phyloP scores from a whole-genome alignment of 2,113 vertebrate genomes.

The Cercopithecus mona region DNA sequence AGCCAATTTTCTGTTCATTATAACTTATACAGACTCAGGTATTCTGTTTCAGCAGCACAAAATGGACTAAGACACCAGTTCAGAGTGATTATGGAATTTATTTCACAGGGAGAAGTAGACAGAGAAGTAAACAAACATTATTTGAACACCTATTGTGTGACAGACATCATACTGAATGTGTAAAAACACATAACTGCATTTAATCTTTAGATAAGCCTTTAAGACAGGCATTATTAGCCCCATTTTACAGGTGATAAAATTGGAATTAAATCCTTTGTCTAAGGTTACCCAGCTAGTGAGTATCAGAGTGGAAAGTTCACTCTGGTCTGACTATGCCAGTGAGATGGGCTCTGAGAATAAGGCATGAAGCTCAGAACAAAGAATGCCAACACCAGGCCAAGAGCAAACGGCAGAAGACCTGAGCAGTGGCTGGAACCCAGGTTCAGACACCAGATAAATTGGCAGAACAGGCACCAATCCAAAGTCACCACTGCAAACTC shows the following conservation, averaged over 20 bases:
- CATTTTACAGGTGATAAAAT: neutral
- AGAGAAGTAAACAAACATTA: conserved; percentile 22
- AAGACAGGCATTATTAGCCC: neutral
- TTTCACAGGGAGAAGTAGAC: neutral
- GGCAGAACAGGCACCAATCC: neutral
- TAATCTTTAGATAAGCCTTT: neutral
- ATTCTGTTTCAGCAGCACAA: neutral
- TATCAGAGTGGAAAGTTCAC: neutral
- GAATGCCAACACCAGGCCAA: neutral
- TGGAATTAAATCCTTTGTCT: neutral
- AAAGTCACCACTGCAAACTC: neutral
- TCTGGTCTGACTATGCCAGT: neutral
- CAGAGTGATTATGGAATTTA: neutral
- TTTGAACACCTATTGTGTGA: neutral
- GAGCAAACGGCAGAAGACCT: neutral
- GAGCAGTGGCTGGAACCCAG: neutral
- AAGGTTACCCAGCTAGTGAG: neutral
- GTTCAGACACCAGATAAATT: neutral
- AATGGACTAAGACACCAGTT: neutral
- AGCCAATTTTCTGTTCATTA: neutral
- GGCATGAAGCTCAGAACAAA: neutral
- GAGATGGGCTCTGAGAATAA: neutral
- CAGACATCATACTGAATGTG: neutral
- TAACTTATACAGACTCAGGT: neutral
- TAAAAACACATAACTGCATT: neutral